Percentiles rank a stretch among this genome's conserved stretches.
Conservation (phyloP, 2,888 invertebrate species). For the Zele albiditarsus region DNA sequence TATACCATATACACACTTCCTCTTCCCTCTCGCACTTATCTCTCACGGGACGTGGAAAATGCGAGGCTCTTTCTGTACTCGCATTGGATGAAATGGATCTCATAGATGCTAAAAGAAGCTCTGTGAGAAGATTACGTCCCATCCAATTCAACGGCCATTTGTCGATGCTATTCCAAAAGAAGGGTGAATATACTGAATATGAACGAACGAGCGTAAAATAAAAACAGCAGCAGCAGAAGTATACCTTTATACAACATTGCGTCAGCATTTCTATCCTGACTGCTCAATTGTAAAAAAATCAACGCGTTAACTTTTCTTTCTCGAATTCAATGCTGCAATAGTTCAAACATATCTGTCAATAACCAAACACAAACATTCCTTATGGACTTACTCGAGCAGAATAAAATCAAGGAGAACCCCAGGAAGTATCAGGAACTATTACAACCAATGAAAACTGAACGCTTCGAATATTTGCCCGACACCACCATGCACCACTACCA, state of each 20-base stretch:
- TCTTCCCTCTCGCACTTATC: not conserved
- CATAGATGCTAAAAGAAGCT: constrained; percentile 22
- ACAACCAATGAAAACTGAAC: not conserved
- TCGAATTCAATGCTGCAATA: not conserved
- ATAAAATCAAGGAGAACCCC: not conserved
- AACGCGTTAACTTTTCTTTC: not conserved
- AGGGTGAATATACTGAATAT: not conserved
- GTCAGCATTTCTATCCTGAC: not conserved
- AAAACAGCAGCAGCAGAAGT: not conserved
- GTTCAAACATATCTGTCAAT: not conserved
- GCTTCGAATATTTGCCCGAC: not conserved
- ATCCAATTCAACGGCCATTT: constrained; percentile 42
- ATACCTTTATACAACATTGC: not conserved
- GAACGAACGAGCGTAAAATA: not conserved
- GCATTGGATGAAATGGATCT: constrained; percentile 38
- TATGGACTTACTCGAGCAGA: not conserved
- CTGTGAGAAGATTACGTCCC: constrained; percentile 32
- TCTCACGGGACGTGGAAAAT: constrained; percentile 30
- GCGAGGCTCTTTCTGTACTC: constrained; percentile 6
- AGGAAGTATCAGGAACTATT: not conserved
- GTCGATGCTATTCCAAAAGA: constrained; percentile 35
- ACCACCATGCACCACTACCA: not conserved
- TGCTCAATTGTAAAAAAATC: not conserved
- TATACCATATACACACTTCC: not conserved
- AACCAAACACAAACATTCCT: not conserved